Percentiles rank a stretch among this genome's conserved stretches.
Conservation (phyloP, 2,113 vertebrate species). For the Carassius auratus region DNA sequence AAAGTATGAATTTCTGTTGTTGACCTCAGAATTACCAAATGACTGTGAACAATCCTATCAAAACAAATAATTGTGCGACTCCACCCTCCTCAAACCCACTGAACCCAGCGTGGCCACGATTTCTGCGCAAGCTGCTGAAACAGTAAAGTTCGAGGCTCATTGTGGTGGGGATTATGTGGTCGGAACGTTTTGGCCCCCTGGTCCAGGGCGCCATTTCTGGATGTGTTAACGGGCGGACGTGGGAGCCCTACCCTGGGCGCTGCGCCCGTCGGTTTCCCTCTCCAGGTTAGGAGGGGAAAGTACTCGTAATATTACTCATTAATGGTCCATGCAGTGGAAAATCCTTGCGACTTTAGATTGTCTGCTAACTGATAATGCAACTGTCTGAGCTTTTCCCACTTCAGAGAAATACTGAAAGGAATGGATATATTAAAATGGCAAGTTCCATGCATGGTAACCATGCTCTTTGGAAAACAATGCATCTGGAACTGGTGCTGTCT, state of each 20-base stretch:
- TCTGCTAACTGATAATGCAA: constrained; percentile 47
- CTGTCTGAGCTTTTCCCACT: constrained; percentile 37
- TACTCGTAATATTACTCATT: constrained; percentile 56
- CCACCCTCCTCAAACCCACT: constrained; percentile 32
- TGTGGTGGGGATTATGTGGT: constrained; percentile 44
- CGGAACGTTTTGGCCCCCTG: constrained; percentile 46
- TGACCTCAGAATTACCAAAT: constrained; percentile 23
- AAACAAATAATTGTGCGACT: constrained; percentile 25
- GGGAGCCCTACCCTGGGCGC: constrained; percentile 43
- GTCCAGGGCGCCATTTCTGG: constrained; percentile 25
- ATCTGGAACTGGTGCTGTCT: constrained; percentile 6
- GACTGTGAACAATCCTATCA: constrained; percentile 27
- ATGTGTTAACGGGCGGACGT: constrained; percentile 57
- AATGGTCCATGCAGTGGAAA: constrained; percentile 59
- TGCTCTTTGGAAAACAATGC: constrained; percentile 41
- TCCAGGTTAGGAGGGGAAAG: constrained; percentile 47
- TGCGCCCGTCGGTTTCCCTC: constrained; percentile 38
- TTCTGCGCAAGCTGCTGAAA: constrained; percentile 25
- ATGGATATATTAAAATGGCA: not conserved
- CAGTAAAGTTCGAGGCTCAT: constrained; percentile 43
- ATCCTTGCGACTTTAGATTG: constrained; percentile 46
- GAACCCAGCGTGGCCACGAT: constrained; percentile 9
- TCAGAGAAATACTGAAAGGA: constrained; percentile 15
- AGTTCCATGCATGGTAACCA: not conserved
- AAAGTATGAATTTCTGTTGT: constrained; percentile 23